phyloP scores from a whole-genome alignment of 2,113 vertebrate genomes.

The Corvus moneduloides region DNA sequence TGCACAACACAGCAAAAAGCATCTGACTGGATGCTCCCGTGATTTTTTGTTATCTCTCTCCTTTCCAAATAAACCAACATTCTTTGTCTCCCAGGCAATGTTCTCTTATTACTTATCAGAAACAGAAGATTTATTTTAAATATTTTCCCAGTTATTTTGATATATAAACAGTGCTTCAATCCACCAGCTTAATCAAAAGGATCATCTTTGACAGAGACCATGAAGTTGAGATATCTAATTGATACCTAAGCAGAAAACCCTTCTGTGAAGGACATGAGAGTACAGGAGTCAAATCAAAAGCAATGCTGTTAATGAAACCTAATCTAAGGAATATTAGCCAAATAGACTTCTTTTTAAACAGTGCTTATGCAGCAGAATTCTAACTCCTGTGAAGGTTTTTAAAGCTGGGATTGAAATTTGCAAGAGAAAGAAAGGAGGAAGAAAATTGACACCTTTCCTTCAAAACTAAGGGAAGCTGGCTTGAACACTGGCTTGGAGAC shows the following conservation, averaged over 20 bases:
- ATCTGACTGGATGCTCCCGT: not conserved
- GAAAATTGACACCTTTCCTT: not conserved
- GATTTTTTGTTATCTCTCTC: not conserved
- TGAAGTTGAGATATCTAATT: not conserved
- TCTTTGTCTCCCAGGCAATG: not conserved
- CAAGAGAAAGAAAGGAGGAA: not conserved
- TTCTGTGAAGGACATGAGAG: not conserved
- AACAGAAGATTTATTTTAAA: not conserved
- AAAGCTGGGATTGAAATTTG: not conserved
- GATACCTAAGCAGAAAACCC: not conserved
- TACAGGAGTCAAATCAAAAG: not conserved
- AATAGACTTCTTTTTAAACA: not conserved
- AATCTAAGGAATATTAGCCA: not conserved
- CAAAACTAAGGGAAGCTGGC: not conserved
- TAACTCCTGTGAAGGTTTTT: not conserved
- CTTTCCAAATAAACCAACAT: not conserved
- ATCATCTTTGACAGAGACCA: not conserved
- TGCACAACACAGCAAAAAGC: not conserved
- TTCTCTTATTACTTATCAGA: not conserved
- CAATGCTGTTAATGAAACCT: not conserved
- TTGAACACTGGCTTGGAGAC: not conserved
- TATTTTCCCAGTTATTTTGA: not conserved
- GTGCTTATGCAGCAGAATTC: not conserved
- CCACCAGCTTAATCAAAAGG: not conserved
- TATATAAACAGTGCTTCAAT: not conserved